A percentile compares a stretch with the other conserved stretches of the same genome.
phyloP scores from a whole-genome alignment of 2,888 invertebrate species.

The Aphodius granarius region DNA sequence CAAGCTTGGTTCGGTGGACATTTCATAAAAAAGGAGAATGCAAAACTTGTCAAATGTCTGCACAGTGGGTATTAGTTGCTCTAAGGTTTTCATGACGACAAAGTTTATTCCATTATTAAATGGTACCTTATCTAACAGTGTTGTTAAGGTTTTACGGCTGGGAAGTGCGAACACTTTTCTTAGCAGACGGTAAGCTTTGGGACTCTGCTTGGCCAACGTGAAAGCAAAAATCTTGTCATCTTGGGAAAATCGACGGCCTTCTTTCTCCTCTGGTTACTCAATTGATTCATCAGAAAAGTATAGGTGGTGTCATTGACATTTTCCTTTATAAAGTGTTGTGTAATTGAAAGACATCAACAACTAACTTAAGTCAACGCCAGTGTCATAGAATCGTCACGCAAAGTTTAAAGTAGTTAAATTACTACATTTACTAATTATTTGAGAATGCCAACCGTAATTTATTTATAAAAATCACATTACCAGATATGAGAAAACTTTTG shows the following conservation, averaged over 20 bases:
- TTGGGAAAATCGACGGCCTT: slow-evolving; percentile 16
- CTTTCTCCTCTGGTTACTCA: too few relatives aligned
- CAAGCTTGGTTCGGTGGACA: background rate
- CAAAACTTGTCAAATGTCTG: background rate
- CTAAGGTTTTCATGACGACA: background rate
- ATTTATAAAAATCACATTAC: too few relatives aligned
- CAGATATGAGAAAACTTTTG: too few relatives aligned
- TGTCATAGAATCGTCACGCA: too few relatives aligned
- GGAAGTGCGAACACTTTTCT: slow-evolving; percentile 26
- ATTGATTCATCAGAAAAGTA: too few relatives aligned
- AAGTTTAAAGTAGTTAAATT: too few relatives aligned
- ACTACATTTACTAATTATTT: too few relatives aligned
- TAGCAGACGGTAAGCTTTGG: slow-evolving; percentile 26
- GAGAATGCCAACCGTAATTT: too few relatives aligned
- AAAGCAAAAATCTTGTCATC: slow-evolving; percentile 28
- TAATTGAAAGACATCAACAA: too few relatives aligned
- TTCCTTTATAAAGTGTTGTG: too few relatives aligned
- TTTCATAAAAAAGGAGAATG: background rate
- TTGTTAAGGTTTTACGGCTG: slow-evolving; percentile 22
- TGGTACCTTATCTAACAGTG: slow-evolving; percentile 21
- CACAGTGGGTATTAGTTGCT: background rate
- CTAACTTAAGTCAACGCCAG: too few relatives aligned
- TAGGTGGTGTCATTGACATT: too few relatives aligned
- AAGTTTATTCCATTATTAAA: slow-evolving; percentile 23
- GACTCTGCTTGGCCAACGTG: slow-evolving; percentile 25